Conservation (phyloP, 2,113 vertebrate genomes). For the Mastomys natalensis region DNA sequence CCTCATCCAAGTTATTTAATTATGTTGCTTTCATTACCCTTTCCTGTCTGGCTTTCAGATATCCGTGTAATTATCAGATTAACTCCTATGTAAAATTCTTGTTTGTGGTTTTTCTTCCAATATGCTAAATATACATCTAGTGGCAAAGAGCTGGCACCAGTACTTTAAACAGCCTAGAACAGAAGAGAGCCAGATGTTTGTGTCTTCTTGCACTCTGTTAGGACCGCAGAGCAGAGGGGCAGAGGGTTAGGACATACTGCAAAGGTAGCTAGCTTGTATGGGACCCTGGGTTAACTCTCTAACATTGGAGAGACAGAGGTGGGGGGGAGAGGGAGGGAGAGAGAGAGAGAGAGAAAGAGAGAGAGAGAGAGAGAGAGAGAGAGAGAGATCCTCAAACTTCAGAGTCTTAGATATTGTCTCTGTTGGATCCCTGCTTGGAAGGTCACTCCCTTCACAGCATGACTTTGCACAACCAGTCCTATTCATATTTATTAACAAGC, state of each 20-base stretch:
- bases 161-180: conserved; percentile 40
- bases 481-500: conserved; percentile 64
- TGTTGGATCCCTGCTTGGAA: conserved; percentile 7
- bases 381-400: background rate
- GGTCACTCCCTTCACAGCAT: background rate
- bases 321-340: too few relatives aligned
- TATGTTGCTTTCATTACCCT: conserved; percentile 70
- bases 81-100: conserved; percentile 71
- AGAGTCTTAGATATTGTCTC: background rate
- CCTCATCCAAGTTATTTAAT: conserved; percentile 76
- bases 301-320: too few relatives aligned
- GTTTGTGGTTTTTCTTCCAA: conserved; percentile 72
- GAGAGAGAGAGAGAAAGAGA: too few relatives aligned
- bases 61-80: conserved; percentile 82
- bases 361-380: too few relatives aligned
- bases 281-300: background rate
- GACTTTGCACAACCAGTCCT: background rate
- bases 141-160: conserved; percentile 67
- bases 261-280: background rate
- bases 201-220: background rate
- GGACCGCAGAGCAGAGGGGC: background rate
- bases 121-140: conserved; percentile 75
- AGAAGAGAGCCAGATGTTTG: conserved; percentile 50
- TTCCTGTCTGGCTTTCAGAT: conserved; percentile 69
- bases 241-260: background rate